Evolutionary conservation across 2,797 vertebrate species (phyloP).

Genomic region (Brachyalestes nurse): DNA sequence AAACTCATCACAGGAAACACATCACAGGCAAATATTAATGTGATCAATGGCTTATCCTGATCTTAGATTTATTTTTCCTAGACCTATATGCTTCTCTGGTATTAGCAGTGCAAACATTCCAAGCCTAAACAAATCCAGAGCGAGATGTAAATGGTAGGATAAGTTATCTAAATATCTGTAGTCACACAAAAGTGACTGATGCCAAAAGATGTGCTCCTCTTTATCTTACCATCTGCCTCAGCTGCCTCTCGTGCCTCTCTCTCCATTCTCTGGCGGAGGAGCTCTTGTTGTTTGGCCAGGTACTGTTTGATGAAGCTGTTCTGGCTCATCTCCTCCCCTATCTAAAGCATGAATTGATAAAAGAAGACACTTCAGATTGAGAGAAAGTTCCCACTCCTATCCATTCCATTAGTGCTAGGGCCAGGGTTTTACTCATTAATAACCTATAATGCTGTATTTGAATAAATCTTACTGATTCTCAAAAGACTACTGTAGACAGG

Average conservation of each 20-base stretch:
- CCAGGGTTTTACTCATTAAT: too few relatives aligned
- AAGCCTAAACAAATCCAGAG: neutral
- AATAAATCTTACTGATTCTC: too few relatives aligned
- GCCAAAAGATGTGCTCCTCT: neutral
- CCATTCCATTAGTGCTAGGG: neutral
- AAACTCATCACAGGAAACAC: conserved; percentile 62
- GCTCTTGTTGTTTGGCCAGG: conserved; percentile 93
- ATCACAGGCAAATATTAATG: neutral
- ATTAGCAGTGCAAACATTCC: neutral
- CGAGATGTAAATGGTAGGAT: neutral
- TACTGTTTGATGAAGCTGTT: conserved; percentile 97
- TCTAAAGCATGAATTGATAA: conserved; percentile 72
- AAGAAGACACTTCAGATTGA: conserved; percentile 24
- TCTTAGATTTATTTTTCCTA: too few relatives aligned
- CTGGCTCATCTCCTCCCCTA: conserved; percentile 95
- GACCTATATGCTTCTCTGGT: neutral
- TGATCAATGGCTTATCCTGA: too few relatives aligned
- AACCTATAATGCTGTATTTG: too few relatives aligned
- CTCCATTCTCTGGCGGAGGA: conserved; percentile 88
- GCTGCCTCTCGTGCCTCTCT: conserved; percentile 87
- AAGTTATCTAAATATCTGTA: neutral
- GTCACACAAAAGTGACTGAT: neutral
- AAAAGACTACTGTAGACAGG: too few relatives aligned
- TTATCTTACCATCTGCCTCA: conserved; percentile 81
- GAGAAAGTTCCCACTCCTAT: neutral